Base-by-base conservation (phyloP, 2,113 vertebrate species). In the Tichodroma muraria region DNA sequence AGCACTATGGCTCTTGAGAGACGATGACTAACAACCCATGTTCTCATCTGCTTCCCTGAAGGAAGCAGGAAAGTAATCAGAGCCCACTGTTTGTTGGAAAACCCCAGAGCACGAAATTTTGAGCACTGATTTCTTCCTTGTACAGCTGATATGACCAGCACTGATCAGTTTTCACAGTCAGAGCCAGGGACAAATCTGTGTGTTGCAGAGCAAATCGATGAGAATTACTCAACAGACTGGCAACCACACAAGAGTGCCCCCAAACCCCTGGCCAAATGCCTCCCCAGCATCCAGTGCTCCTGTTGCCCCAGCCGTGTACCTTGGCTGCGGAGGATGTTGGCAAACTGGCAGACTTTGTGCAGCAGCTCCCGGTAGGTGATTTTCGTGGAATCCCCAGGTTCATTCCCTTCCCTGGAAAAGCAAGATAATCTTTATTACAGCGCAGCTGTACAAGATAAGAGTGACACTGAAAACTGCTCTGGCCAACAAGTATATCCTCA, bases 401-500 rank as follows among this genome's bases (percentile, higher is more conserved):
- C 99, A 16, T 99, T 99, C 27, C 99, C 99, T 91, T 99, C 99
- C 99, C 99, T 99, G 90, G 68, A 89, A 98, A 64, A 93, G n/a
- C 76, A 77, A 91, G 12, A 28, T 49, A 82, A 30, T 20, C 19
- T 63, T 47, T 66, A 69, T 86, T 60, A 94, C 20, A 14, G 38
- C 20, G 60, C 49, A 54, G 33, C 40, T 42, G 42, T 10, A 35
- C 66, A 83, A 87, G 31, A n/a, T n/a, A 69, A 93, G 19, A 28
- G 61, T 17, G 69, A 78, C 10, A 13, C 35, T 56, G 40, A 35
- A 78, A 56, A 77, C 20, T n/a, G 50, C 25, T 65, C 28, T 59
- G 49, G 66, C 37, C 52, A 80, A 53, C 24, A 18, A 2, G 0
- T 16, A 17, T n/a, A 37, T 44, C 76, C 82, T 78, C 68, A 60